These are phyloP conservation scores for Neodontobutis hainanensis DNA, from an alignment of 2,113 vertebrate genomes.

Conservation along the genomic window DNA sequence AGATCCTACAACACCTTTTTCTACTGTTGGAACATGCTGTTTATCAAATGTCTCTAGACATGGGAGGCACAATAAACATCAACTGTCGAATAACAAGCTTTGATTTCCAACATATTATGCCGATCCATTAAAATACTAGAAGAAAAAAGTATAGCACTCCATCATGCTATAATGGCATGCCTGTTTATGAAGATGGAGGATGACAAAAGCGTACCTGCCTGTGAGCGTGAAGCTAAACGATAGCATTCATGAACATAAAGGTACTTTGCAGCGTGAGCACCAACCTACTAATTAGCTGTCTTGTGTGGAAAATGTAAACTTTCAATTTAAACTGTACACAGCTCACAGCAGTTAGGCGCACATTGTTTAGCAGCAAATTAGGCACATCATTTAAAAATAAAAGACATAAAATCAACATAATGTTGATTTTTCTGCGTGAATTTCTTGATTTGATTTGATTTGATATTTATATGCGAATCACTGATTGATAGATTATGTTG, in stretches of 20 bases:
- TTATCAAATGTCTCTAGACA: constrained; percentile 71
- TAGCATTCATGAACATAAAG: constrained; percentile 38
- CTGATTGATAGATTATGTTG: neutral
- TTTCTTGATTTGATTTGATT: neutral
- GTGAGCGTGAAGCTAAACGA: constrained; percentile 53
- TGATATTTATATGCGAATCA: neutral
- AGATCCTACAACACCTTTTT: constrained; percentile 68
- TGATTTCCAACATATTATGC: constrained; percentile 63
- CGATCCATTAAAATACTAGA: constrained; percentile 49
- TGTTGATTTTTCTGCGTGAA: neutral
- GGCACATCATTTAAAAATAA: neutral
- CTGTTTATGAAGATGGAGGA: constrained; percentile 87
- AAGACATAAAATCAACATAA: too few relatives aligned
- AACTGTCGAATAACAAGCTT: constrained; percentile 65
- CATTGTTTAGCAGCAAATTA: neutral
- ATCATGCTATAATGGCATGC: constrained; percentile 85
- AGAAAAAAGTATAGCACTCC: constrained; percentile 56
- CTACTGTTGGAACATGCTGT: constrained; percentile 65
- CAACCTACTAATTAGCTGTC: constrained; percentile 43
- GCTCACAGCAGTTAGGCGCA: neutral
- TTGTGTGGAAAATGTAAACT: constrained; percentile 18
- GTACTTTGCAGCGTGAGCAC: constrained; percentile 12
- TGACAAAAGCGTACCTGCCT: constrained; percentile 59
- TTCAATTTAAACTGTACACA: constrained; percentile 14
- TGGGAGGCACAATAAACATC: constrained; percentile 72